Evolutionary conservation across 2,797 vertebrate genomes (phyloP), one percentile per base, ranked within the genome.

Genomic region (Acanthopagrus latus): DNA sequence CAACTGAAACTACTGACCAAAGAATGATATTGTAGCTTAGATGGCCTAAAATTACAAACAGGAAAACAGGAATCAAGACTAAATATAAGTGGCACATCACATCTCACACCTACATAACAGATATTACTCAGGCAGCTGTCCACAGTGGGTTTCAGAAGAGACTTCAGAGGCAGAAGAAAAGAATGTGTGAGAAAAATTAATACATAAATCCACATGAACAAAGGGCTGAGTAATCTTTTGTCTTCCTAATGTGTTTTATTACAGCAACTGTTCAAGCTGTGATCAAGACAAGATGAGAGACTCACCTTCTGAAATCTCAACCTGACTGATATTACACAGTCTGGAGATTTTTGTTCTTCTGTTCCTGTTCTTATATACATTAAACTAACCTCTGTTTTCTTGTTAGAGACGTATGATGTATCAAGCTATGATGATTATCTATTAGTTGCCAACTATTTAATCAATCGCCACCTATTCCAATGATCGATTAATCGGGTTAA

Each of bases 41-140:
- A 29, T 2, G 70, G 64, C 60, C 65, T 60, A 78, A 76, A 83
- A 73, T 68, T 76, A n/a, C 27, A 81, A 76, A 80, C 69, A 18
- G 43, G 44, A 70, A 73, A 85, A 73, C 23, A 78, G 48, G 68
- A 84, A 68, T 69, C 46, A 52, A 66, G 29, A 43, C 64, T 69
- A 79, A 82, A 83, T 76, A 62, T 66, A 55, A 48, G 59, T 76
- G 46, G 83, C 51, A 66, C 20, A 58, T 72, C 77, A 82, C 80
- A 77, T 82, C 75, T 88, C 60, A 78, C 83, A 74, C 83, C 76
- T 52, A 80, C 86, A 66, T 75, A 78, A 57, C 62, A 76, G 72
- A 82, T 64, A 81, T 81, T 62, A 68, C 55, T 71, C 47, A 71
- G 70, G 29, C 64, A 80, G 76, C 29, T 47, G 52, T 73, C 70